These are phyloP conservation scores for Tortrix viridana DNA, from an alignment of 2,888 invertebrate species.

Conservation along the genomic window DNA sequence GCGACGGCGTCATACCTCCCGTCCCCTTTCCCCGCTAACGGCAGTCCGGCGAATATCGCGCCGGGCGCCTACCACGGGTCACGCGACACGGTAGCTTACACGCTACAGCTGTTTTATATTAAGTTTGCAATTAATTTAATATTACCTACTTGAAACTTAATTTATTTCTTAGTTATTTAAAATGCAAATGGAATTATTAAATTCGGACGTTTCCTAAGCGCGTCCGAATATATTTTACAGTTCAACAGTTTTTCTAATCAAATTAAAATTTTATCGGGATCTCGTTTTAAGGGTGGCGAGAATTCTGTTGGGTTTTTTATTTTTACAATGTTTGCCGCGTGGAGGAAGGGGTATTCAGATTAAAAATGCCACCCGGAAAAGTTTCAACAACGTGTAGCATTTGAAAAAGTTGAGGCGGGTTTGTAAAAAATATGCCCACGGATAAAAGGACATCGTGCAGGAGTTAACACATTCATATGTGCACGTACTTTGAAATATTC, in stretches of 20 bases:
- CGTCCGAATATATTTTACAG: constrained; percentile 26
- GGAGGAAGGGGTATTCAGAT: constrained; percentile 23
- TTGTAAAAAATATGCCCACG: not conserved
- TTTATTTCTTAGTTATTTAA: not conserved
- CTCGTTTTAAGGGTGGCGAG: constrained; percentile 16
- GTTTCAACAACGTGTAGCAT: constrained; percentile 21
- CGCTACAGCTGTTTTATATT: too few relatives aligned
- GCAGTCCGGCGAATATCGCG: too few relatives aligned
- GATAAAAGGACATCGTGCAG: constrained; percentile 8
- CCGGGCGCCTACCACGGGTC: too few relatives aligned
- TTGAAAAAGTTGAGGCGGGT: constrained; percentile 22
- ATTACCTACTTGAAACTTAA: too few relatives aligned
- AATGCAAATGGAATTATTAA: constrained; percentile 15
- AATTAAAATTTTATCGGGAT: constrained; percentile 31
- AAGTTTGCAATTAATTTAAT: too few relatives aligned
- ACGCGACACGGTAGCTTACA: too few relatives aligned
- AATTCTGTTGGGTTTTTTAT: constrained; percentile 18
- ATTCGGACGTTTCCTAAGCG: constrained; percentile 14
- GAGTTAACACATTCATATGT: not conserved
- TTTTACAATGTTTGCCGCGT: constrained; percentile 14
- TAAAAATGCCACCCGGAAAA: constrained; percentile 37
- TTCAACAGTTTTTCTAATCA: constrained; percentile 33
- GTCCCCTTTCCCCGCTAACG: too few relatives aligned
- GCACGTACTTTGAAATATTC: too few relatives aligned
- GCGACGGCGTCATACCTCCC: too few relatives aligned